These are phyloP conservation scores for Mayetiola destructor DNA, from an alignment of 2,888 invertebrate species.

Conservation along the genomic window DNA sequence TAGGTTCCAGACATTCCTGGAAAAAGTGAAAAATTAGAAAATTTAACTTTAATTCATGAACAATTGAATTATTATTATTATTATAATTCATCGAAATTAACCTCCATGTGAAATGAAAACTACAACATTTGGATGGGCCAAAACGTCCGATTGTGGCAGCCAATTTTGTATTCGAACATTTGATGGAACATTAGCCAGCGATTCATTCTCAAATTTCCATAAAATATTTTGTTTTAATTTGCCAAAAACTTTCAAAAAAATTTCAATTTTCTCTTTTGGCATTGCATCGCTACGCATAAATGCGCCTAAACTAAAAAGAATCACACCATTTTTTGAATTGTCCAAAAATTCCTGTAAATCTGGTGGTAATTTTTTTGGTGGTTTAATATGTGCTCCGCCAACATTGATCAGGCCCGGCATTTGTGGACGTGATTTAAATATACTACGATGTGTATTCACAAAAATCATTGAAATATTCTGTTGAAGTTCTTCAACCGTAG, in stretches of 20 bases:
- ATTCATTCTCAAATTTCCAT: constrained; percentile 39
- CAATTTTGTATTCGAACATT: constrained; percentile 38
- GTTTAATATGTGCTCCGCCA: constrained; percentile 32
- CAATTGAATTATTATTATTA: no score
- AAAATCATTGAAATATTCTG: constrained; percentile 37
- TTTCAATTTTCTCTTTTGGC: constrained; percentile 31
- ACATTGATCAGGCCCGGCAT: constrained; percentile 32
- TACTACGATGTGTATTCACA: constrained; percentile 38
- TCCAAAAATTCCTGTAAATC: constrained; percentile 31
- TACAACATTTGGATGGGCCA: constrained; percentile 35
- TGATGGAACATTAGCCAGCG: constrained; percentile 28
- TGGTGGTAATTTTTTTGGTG: constrained; percentile 26
- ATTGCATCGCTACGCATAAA: constrained; percentile 34
- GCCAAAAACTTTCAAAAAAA: constrained; percentile 17
- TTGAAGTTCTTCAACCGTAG: constrained; percentile 35
- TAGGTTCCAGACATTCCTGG: not conserved
- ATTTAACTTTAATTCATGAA: no score
- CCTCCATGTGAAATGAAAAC: constrained; percentile 35
- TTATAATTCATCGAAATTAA: constrained; percentile 33
- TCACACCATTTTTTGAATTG: constrained; percentile 33
- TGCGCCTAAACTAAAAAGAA: constrained; percentile 38
- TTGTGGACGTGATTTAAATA: constrained; percentile 35
- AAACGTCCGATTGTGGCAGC: constrained; percentile 41
- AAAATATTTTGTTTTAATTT: constrained; percentile 36
- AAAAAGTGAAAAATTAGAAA: not conserved